Evolutionary conservation across 2,797 vertebrate genomes (phyloP).

Genomic region (Corythornis leucogaster): DNA sequence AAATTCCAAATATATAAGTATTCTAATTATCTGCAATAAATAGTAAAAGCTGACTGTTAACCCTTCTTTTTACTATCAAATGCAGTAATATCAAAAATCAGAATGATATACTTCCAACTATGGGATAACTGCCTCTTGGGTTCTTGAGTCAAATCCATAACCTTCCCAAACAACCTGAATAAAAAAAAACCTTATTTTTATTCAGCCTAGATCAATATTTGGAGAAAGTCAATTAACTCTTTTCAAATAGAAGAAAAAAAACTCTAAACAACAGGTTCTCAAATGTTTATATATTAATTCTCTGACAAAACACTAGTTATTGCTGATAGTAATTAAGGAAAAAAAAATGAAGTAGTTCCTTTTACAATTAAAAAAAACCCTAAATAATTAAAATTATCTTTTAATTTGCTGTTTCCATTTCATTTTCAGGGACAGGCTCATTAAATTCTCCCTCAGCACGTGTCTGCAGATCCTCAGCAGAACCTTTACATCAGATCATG

Average conservation of each 20-base stretch:
- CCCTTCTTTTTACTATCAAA: not conserved
- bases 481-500: not conserved
- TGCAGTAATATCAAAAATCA: not conserved
- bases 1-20: not conserved
- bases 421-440: not conserved
- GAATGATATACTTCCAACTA: not conserved
- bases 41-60: not conserved
- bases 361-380: not conserved
- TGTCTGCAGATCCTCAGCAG: not conserved
- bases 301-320: not conserved
- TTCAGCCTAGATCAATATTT: not conserved
- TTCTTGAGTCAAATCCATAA: not conserved
- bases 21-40: not conserved
- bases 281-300: not conserved
- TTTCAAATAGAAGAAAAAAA: not conserved
- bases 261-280: fast-evolving
- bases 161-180: not conserved
- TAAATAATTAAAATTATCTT: not conserved
- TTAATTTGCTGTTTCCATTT: not conserved
- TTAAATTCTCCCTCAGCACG: not conserved
- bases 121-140: not conserved
- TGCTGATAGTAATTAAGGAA: not conserved
- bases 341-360: not conserved
- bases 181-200: not conserved
- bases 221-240: not conserved